These are phyloP conservation scores for Cerastoderma edule DNA, from an alignment of 2,888 invertebrate species.

Conservation along the genomic window DNA sequence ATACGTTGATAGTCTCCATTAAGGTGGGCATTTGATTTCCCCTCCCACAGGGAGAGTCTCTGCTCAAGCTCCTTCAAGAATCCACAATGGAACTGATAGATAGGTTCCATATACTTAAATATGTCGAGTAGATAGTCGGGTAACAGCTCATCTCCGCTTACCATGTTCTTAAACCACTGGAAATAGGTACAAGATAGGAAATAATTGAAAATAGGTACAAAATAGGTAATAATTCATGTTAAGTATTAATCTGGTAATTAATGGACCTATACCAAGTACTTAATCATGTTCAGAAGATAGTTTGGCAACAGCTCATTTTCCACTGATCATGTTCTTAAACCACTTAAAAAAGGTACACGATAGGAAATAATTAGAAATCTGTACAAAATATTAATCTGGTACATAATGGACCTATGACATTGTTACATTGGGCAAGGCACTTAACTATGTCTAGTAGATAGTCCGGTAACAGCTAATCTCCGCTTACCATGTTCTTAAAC, in stretches of 20 bases:
- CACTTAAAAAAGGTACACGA: too few relatives aligned
- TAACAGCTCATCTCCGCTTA: constrained; percentile 87
- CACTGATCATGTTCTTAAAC: too few relatives aligned
- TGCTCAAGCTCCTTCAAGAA: constrained; percentile 92
- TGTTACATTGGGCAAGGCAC: too few relatives aligned
- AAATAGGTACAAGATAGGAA: constrained; percentile 72
- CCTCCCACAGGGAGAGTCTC: constrained; percentile 89
- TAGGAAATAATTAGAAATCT: too few relatives aligned
- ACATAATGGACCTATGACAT: too few relatives aligned
- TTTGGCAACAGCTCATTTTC: too few relatives aligned
- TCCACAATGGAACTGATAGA: constrained; percentile 92
- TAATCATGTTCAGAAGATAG: too few relatives aligned
- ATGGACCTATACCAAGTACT: too few relatives aligned
- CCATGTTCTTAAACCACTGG: constrained; percentile 90
- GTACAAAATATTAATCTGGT: too few relatives aligned
- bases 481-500: constrained; percentile 89
- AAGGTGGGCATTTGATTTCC: constrained; percentile 86
- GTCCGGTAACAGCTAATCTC: constrained; percentile 87
- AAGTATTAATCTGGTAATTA: too few relatives aligned
- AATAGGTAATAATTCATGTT: too few relatives aligned
- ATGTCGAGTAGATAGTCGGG: constrained; percentile 87
- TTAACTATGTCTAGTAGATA: constrained; percentile 86
- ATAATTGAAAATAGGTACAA: too few relatives aligned
- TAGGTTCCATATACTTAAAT: constrained; percentile 87
- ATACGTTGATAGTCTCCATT: constrained; percentile 87